Conservation (phyloP, 2,888 invertebrate species). For the Sphaerophoria taeniata region DNA sequence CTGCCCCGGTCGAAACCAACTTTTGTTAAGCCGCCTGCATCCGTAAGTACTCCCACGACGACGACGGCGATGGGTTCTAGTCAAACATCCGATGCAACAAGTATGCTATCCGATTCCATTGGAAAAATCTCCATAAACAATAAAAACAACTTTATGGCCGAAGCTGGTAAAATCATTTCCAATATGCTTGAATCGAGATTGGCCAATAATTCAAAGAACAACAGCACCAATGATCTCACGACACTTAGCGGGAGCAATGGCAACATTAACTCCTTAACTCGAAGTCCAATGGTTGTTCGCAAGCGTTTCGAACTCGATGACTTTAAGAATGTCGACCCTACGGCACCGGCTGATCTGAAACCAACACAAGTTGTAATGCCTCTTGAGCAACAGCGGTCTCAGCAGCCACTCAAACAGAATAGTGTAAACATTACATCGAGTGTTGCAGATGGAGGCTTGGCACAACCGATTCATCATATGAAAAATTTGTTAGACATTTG, state of each 20-base stretch:
- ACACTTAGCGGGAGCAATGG: constrained; percentile 67
- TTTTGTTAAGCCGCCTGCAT: constrained; percentile 46
- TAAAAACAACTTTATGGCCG: constrained; percentile 80
- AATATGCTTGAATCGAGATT: constrained; percentile 81
- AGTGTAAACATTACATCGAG: not conserved
- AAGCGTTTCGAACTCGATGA: constrained; percentile 81
- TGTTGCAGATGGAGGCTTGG: constrained; percentile 33
- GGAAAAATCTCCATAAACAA: constrained; percentile 79
- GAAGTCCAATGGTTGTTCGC: constrained; percentile 80
- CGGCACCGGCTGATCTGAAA: constrained; percentile 79
- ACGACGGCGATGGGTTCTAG: constrained; percentile 66
- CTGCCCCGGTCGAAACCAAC: constrained; percentile 62
- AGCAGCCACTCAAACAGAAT: constrained; percentile 47
- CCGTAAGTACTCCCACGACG: not conserved
- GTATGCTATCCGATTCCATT: constrained; percentile 81
- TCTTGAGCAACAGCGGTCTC: constrained; percentile 71
- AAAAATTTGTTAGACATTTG: constrained; percentile 81
- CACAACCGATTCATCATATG: constrained; percentile 79
- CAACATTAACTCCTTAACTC: constrained; percentile 78
- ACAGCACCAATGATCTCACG: constrained; percentile 69
- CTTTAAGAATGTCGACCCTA: constrained; percentile 80
- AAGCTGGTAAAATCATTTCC: constrained; percentile 82
- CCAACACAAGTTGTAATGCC: constrained; percentile 77
- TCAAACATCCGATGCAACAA: constrained; percentile 75
- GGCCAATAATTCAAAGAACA: constrained; percentile 73